phyloP scores from a whole-genome alignment of 2,113 vertebrate genomes.

The Burhinus bistriatus region DNA sequence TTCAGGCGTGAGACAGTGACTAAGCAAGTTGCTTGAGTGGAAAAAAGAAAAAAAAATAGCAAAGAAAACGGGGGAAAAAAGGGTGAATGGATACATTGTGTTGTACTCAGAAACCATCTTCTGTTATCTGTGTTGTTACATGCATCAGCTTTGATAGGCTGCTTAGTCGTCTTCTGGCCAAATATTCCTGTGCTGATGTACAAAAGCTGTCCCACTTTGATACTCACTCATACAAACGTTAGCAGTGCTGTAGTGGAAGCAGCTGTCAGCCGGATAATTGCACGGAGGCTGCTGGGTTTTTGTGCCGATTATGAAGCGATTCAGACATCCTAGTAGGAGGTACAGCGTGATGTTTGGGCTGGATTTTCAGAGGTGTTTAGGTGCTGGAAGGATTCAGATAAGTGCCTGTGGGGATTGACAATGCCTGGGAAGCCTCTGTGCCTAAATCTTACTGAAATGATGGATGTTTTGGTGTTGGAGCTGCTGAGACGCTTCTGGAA shows the following conservation, averaged over 20 bases:
- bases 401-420: background rate
- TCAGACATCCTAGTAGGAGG: constrained; percentile 17
- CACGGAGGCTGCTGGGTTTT: background rate
- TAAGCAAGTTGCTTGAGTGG: background rate
- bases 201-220: constrained; percentile 35
- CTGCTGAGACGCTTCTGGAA: background rate
- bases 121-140: background rate
- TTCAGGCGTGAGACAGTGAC: background rate
- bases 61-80: fast-evolving
- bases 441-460: background rate
- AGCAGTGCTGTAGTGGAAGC: constrained; percentile 8
- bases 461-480: background rate
- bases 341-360: background rate
- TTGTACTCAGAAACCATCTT: background rate
- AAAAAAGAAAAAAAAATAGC: background rate
- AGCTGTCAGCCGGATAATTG: constrained; percentile 56
- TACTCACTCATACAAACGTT: background rate
- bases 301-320: background rate
- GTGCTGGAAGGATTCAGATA: background rate
- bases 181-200: background rate
- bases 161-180: background rate
- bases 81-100: background rate
- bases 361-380: background rate
- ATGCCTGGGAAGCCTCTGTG: background rate
- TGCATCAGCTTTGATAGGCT: background rate